These are phyloP conservation scores for Astyanax mexicanus DNA, from an alignment of 2,797 vertebrate genomes.

Conservation along the genomic window DNA sequence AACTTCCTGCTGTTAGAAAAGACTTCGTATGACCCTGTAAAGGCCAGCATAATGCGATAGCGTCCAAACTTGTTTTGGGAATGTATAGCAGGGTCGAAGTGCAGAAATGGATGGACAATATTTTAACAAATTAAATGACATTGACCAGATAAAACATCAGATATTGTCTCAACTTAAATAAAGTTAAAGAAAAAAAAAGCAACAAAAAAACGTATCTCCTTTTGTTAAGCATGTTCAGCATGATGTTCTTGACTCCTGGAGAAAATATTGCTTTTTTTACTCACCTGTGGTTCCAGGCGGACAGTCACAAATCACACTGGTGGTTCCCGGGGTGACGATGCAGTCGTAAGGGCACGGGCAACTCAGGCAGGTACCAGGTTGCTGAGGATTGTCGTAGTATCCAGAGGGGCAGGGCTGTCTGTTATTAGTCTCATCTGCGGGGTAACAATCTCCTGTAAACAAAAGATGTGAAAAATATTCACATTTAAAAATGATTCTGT, in stretches of 20 bases:
- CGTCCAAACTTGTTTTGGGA: too few species aligned
- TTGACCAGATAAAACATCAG: too few species aligned
- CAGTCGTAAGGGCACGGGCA: conserved; percentile 88
- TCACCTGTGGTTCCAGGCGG: conserved; percentile 84
- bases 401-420: conserved; percentile 77
- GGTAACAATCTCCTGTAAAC: conserved; percentile 87
- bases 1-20: too few species aligned
- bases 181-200: not conserved
- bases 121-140: too few species aligned
- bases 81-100: too few species aligned
- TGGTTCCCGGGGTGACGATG: conserved; percentile 63
- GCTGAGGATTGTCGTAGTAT: conserved; percentile 79
- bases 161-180: too few species aligned
- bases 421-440: conserved; percentile 83
- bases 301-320: conserved; percentile 84
- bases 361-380: conserved; percentile 67
- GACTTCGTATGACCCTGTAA: too few species aligned
- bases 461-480: too few species aligned
- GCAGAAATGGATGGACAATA: too few species aligned
- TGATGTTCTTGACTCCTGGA: not conserved
- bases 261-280: conserved; percentile 18
- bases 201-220: not conserved
- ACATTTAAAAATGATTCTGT: too few species aligned
- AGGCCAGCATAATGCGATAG: too few species aligned
- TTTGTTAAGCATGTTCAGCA: not conserved